Evolutionary conservation across 2,797 vertebrate genomes (phyloP).

Genomic region (Catharus ustulatus): DNA sequence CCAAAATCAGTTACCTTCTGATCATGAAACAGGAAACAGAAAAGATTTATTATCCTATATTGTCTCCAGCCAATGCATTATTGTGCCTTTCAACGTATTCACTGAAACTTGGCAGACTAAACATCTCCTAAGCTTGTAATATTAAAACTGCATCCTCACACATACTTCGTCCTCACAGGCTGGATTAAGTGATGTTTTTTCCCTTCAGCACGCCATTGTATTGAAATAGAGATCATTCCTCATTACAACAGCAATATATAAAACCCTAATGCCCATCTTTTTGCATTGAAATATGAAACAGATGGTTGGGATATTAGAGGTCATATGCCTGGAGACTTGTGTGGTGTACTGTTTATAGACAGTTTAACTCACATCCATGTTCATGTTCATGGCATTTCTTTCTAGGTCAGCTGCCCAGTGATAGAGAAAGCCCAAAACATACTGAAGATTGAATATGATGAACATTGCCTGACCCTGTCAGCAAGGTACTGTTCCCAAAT

Average conservation of each 20-base stretch:
- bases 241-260: neutral
- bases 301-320: neutral
- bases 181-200: neutral
- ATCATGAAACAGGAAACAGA: neutral
- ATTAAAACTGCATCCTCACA: neutral
- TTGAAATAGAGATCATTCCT: neutral
- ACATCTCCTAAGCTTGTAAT: neutral
- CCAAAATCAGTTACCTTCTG: conserved; percentile 3
- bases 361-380: neutral
- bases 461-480: conserved; percentile 86
- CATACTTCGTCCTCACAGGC: neutral
- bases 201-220: neutral
- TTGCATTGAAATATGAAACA: neutral
- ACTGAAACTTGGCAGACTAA: neutral
- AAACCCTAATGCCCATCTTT: neutral
- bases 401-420: conserved; percentile 88
- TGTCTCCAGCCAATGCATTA: neutral
- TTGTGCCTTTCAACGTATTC: neutral
- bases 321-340: neutral
- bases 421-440: conserved; percentile 86
- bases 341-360: neutral
- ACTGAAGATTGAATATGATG: conserved; percentile 87
- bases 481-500: conserved; percentile 82
- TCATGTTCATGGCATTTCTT: conserved; percentile 33
- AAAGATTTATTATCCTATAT: conserved; percentile 7